phyloP scores from a whole-genome alignment of 2,113 vertebrate genomes.

The Semnopithecus entellus region DNA sequence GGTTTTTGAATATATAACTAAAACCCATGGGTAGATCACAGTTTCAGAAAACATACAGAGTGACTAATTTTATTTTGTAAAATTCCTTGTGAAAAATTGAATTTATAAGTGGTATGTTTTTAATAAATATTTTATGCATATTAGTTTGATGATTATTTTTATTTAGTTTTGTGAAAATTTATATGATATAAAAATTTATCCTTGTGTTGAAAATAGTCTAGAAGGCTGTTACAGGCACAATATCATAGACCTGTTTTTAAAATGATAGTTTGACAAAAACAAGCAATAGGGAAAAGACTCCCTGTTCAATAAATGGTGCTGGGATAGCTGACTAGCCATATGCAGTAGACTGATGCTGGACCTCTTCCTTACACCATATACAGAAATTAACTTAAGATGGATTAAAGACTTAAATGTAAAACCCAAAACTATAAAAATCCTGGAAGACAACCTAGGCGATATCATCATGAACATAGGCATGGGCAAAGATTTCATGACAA shows the following conservation, averaged over 20 bases:
- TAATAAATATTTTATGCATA: background rate
- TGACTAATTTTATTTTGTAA: background rate
- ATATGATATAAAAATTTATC: background rate
- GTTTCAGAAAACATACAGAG: background rate
- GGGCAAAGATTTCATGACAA: too few relatives aligned
- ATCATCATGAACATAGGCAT: too few relatives aligned
- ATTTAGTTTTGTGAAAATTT: background rate
- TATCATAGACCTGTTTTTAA: background rate
- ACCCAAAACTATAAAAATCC: too few relatives aligned
- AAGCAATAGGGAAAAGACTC: too few relatives aligned
- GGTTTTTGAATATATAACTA: background rate
- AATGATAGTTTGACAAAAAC: background rate
- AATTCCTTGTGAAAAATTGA: background rate
- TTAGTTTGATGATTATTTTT: background rate
- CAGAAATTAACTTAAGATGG: too few relatives aligned
- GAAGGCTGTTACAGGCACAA: background rate
- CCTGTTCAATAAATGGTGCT: too few relatives aligned
- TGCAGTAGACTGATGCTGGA: too few relatives aligned
- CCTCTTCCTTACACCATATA: too few relatives aligned
- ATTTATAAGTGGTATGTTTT: background rate
- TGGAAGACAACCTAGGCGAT: too few relatives aligned
- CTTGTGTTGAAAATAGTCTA: background rate
- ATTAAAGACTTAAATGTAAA: too few relatives aligned
- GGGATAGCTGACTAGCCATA: too few relatives aligned
- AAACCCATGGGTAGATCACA: background rate